Conservation (phyloP, 2,797 vertebrate species). For the Heliangelus exortis region DNA sequence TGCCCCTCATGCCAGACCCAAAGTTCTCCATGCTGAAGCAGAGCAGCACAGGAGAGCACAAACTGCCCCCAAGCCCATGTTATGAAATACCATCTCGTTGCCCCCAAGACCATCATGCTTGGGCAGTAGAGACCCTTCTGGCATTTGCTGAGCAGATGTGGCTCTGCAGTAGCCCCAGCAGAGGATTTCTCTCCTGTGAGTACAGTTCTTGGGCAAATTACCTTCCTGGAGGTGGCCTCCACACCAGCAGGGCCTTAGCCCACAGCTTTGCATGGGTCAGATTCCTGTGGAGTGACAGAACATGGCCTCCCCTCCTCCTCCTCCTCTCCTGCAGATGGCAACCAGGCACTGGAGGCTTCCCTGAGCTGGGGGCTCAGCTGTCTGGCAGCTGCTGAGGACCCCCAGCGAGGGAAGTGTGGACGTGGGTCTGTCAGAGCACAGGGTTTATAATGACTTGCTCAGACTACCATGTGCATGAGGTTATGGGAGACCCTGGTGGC, state of each 20-base stretch:
- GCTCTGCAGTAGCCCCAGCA: neutral
- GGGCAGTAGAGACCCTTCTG: neutral
- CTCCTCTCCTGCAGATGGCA: neutral
- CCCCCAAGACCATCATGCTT: rapidly evolving
- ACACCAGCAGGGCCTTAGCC: neutral
- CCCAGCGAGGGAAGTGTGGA: neutral
- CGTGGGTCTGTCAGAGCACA: neutral
- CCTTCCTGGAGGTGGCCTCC: neutral
- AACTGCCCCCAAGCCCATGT: neutral
- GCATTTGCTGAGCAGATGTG: neutral
- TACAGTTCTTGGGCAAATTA: neutral
- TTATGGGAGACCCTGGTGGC: neutral
- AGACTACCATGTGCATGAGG: neutral
- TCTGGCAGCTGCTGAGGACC: neutral
- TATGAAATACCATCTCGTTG: neutral
- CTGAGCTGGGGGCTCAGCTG: neutral
- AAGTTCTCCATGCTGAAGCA: neutral
- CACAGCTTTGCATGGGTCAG: neutral
- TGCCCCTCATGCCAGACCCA: rapidly evolving
- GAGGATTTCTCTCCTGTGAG: neutral
- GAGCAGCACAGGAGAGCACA: neutral
- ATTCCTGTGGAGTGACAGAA: neutral
- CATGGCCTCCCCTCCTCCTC: neutral
- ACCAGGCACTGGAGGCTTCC: neutral
- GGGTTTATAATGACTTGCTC: neutral